These are phyloP conservation scores for Dicrostonyx torquatus DNA, from an alignment of 2,797 vertebrate species.

Conservation along the genomic window DNA sequence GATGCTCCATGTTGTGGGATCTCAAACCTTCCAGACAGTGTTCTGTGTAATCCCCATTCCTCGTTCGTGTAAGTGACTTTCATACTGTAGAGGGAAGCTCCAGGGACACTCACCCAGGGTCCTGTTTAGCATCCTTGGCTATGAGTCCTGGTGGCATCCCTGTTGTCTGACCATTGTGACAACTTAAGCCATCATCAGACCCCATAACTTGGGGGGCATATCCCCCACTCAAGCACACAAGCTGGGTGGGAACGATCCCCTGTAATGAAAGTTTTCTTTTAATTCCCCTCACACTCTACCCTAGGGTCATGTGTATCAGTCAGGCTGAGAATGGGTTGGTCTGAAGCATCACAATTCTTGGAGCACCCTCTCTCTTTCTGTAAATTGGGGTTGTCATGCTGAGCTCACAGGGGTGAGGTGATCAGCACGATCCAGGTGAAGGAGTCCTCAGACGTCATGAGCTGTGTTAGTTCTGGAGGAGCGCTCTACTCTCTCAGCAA, in stretches of 20 bases:
- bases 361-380: not conserved
- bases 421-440: not conserved
- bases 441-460: not conserved
- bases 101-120: not conserved
- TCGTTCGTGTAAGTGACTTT: not conserved
- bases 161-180: not conserved
- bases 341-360: not conserved
- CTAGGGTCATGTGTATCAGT: not conserved
- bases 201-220: not conserved
- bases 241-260: not conserved
- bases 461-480: not conserved
- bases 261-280: not conserved
- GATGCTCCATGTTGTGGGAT: not conserved
- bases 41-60: not conserved
- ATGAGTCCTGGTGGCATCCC: not conserved
- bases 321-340: not conserved
- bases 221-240: not conserved
- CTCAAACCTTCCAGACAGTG: not conserved
- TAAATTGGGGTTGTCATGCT: not conserved
- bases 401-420: accelerated
- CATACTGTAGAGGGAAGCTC: not conserved
- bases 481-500: not conserved
- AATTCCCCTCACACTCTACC: not conserved
- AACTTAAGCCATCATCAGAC: not conserved
- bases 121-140: not conserved